Conservation (phyloP, 2,113 vertebrate genomes). For the Rhinolophus sinicus region DNA sequence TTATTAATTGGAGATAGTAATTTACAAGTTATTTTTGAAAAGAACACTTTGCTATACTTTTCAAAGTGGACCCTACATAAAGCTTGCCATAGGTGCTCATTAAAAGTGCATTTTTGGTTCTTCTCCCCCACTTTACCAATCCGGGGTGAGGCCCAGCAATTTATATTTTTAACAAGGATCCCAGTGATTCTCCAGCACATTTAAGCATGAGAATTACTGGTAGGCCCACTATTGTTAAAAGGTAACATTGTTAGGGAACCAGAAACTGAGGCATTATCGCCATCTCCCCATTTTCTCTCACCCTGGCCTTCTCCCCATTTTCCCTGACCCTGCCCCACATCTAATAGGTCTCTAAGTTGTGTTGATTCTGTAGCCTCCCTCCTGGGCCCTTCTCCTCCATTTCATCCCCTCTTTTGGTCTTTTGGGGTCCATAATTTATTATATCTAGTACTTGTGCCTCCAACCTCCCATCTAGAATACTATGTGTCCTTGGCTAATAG, state of each 20-base stretch:
- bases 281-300: background rate
- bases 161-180: background rate
- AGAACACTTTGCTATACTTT: background rate
- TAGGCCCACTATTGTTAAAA: background rate
- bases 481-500: background rate
- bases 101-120: background rate
- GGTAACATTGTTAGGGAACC: background rate
- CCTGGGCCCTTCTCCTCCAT: background rate
- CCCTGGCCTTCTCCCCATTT: background rate
- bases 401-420: background rate
- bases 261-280: background rate
- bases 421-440: background rate
- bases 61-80: background rate
- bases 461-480: background rate
- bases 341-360: background rate
- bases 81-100: background rate
- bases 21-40: conserved; percentile 23
- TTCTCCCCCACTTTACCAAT: background rate
- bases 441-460: background rate
- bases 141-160: background rate
- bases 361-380: background rate
- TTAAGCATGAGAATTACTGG: background rate
- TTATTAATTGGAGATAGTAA: background rate
- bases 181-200: background rate
- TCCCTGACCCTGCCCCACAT: background rate